Base-by-base conservation (phyloP, 2,888 invertebrate species). In the Drosophila cognata region DNA sequence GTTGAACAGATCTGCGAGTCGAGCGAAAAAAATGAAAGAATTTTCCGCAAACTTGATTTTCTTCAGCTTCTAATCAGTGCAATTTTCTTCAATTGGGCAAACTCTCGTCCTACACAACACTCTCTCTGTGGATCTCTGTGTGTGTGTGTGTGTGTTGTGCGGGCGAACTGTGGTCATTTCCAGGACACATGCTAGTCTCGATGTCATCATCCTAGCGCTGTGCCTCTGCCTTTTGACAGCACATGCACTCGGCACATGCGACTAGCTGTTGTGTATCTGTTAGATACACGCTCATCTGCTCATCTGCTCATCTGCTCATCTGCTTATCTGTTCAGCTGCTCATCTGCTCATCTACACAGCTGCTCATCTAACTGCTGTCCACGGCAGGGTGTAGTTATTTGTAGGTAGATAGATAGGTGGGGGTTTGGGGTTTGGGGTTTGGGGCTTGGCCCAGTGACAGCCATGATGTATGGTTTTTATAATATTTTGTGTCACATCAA, bases 401-500 rank as follows among this genome's bases (percentile, higher is more conserved):
- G 29, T 5, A 38, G 38, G 25, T 21, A 21, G 11, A 11, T 29
- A 10, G 41, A 18, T 4, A 8, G 60, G 10, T n/a, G 10, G 41
- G 41, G 4, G 21, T 29, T 64, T 36, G 16, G 43, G 11, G 41
- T n/a, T 38, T 38, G 10, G 41, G 41, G n/a, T 25, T 18, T 33
- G 33, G 52, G 46, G 52, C 10, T 53, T 56, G 56, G 5, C 43
- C 46, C 35, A 50, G 61, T 83, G 84, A 85, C 87, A 88, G 81
- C 48, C 81, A 62, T 85, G 84, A 85, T 85, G 84, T 84, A 85
- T 85, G 84, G 81, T 72, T 79, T 84, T 75, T 79, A 87, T 86
- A 88, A 85, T 89, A 89, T 89, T 85, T 85, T 75, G 69, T 86
- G 84, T 84, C 84, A 88, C 83, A 84, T 85, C 83, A 82, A 86